These are phyloP conservation scores for Scomber colias DNA, from an alignment of 2,113 vertebrate genomes.

Conservation along the genomic window DNA sequence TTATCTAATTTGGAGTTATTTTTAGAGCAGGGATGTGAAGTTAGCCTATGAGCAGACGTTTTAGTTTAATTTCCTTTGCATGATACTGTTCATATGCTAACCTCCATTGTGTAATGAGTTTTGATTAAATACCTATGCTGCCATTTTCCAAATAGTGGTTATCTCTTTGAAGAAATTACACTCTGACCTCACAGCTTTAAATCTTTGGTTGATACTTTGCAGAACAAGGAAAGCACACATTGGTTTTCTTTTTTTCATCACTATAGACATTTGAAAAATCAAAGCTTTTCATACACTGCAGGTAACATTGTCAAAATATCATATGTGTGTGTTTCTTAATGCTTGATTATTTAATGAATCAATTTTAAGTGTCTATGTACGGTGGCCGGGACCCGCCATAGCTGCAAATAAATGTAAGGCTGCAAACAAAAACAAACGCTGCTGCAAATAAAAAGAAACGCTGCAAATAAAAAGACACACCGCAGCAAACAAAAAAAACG, in stretches of 20 bases:
- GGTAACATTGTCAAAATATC: neutral
- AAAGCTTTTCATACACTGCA: neutral
- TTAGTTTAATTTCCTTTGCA: conserved; percentile 14
- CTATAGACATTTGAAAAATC: neutral
- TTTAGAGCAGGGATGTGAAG: conserved; percentile 25
- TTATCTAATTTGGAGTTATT: conserved; percentile 39
- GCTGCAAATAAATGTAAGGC: no score
- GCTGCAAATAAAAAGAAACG: no score
- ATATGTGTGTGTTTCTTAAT: neutral
- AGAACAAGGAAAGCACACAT: neutral
- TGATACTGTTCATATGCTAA: neutral
- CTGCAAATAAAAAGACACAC: no score
- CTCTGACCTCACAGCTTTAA: conserved; percentile 11
- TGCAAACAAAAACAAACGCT: no score
- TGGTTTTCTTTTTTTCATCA: neutral
- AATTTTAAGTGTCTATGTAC: no score
- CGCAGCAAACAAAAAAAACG: no score
- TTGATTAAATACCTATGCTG: neutral
- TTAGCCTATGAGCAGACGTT: neutral
- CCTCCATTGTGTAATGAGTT: conserved; percentile 11
- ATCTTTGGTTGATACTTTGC: conserved; percentile 6
- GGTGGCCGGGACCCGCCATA: no score
- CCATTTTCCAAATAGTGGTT: neutral
- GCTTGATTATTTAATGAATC: no score
- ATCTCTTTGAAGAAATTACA: conserved; percentile 29